Evolutionary conservation across 1,140 invertebrate species (phyloP), one percentile per base, ranked within the genome.

Genomic region (Ylistrum balloti): DNA sequence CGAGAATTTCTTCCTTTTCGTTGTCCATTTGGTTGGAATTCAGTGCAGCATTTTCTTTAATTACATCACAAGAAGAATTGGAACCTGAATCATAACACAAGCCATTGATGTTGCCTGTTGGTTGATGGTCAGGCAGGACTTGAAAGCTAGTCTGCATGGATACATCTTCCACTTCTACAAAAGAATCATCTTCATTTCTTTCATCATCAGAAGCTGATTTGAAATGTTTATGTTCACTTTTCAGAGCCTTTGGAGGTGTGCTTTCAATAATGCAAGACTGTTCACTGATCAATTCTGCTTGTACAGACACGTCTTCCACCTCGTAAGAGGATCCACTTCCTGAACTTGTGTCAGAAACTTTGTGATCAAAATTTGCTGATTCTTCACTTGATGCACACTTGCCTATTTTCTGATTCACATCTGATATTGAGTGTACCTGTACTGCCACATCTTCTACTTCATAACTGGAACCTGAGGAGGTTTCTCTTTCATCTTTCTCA

Each of bases 101-200:
- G 20, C 20, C 41, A 9, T 45, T 17, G 10, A 17, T 45, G 10
- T 45, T 45, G 20, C 41, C 9, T 28, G n/a, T 74, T 74, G 56
- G 22, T n/a, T 74, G 56, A n/a, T 22, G 17, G 1, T 74, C 56
- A 28, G 56, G 7, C 9, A 17, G 22, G 45, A 56, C 3, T 56
- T 56, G 45, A 28, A 38, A 32, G 3, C 33, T 89, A 15, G 74
- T 48, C 35, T 91, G 90, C 33, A 88, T n/a, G 17, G 88, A 87
- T 87, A 15, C 74, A 35, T 91, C 90, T 85, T 89, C 74, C 28
- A 91, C 88, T 33, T 91, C 90, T 22, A 91, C 38, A 87, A 86
- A 91, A 7, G 90, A 91, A 87, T 33, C 45, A 41, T 34, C 41
- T 15, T 34, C 85, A 86, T 15, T 9, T 20, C 41, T 45, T 33